Evolutionary conservation across 2,797 vertebrate species (phyloP).

Genomic region (Tapirus indicus): DNA sequence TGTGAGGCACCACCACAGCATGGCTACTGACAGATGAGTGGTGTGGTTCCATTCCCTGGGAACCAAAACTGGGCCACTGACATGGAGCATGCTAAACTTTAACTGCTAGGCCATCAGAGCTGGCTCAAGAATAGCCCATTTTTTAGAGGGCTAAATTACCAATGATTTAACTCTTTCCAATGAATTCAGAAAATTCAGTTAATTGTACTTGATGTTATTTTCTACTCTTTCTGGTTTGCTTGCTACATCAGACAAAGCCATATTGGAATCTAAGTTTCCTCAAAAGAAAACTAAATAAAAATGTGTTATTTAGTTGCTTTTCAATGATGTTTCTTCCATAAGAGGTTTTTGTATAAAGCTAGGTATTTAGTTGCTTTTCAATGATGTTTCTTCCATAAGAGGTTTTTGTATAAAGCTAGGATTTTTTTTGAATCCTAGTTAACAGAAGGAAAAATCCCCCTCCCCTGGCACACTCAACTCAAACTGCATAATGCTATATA

Average conservation of each 20-base stretch:
- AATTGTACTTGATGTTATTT: not conserved
- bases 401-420: not conserved
- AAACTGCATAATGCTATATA: not conserved
- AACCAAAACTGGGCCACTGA: no score
- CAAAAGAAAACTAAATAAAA: constrained; percentile 5
- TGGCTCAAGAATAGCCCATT: not conserved
- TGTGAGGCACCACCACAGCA: no score
- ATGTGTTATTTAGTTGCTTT: not conserved
- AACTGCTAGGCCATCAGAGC: no score
- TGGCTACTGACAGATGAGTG: no score
- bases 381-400: not conserved
- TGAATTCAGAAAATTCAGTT: not conserved
- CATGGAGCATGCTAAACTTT: no score
- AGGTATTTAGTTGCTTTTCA: constrained; percentile 19
- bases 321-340: not conserved
- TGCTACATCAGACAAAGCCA: not conserved
- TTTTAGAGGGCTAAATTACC: not conserved
- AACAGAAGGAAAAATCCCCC: not conserved
- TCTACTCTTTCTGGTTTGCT: not conserved
- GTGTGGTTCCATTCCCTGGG: no score
- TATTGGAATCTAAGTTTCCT: not conserved
- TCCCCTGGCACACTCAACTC: not conserved
- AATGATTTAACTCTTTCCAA: not conserved
- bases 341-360: not conserved
- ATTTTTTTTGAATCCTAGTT: not conserved